Conservation (phyloP, 2,888 invertebrate genomes). For the Eilema depressum region DNA sequence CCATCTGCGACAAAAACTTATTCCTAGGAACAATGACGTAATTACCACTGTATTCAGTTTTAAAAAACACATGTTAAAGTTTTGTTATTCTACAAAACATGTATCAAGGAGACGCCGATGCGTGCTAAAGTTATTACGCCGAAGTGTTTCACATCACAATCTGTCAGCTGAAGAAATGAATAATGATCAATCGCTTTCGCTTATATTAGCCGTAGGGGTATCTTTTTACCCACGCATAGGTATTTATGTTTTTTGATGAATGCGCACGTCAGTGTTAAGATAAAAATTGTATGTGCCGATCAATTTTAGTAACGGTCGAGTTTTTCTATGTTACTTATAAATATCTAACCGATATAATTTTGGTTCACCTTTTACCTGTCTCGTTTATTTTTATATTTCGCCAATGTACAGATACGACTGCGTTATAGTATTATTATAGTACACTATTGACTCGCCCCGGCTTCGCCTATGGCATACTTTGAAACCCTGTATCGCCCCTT, state of each 20-base stretch:
- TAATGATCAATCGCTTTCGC: conserved; percentile 77
- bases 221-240: conserved; percentile 64
- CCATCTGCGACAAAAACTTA: conserved; percentile 47
- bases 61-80: conserved; percentile 67
- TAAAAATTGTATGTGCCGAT: conserved; percentile 53
- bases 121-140: conserved; percentile 76
- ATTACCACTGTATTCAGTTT: conserved; percentile 55
- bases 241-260: conserved; percentile 60
- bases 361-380: conserved; percentile 40
- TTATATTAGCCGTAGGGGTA: conserved; percentile 70
- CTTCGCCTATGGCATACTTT: too few species aligned
- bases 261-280: conserved; percentile 45
- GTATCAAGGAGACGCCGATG: conserved; percentile 64
- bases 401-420: too few species aligned
- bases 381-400: not conserved
- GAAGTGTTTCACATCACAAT: conserved; percentile 79
- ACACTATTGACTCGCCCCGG: too few species aligned
- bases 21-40: conserved; percentile 59
- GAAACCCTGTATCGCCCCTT: too few species aligned
- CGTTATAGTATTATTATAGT: too few species aligned
- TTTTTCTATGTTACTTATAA: conserved; percentile 46
- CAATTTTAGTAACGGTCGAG: conserved; percentile 50
- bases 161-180: conserved; percentile 78
- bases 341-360: conserved; percentile 34
- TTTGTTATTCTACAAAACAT: conserved; percentile 72